Base-by-base conservation (phyloP, 2,113 vertebrate genomes). In the Calyptomena viridis region DNA sequence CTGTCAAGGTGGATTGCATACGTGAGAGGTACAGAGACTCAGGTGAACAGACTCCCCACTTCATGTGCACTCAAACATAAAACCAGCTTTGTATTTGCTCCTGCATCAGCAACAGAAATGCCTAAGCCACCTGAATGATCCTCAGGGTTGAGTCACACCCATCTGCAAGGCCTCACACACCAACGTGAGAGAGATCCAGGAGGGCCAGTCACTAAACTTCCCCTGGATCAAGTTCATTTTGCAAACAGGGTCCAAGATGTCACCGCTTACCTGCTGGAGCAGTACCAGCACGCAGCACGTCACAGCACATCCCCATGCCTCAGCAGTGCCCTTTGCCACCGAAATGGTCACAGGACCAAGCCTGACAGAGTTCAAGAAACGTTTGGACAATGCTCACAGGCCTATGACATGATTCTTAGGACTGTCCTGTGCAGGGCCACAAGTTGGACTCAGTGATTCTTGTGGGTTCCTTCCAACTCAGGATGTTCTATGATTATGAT, bases 231-330 rank as follows among this genome's bases (percentile, higher is more conserved):
- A 35, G 28, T 18, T 52, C 8, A 35, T 5, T 31, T 27, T 23
- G 39, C 31, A 35, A 33, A 76, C 4, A 5, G 4, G 35, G 6
- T 14, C 44, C 12, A 17, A 76, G 67, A 24, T 1, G 0, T 31
- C 12, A 50, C 40, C 9, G 2, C 14, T 47, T 0, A 0, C 20
- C 24, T 30, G 24, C 49, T 42, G 14, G 67, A 60, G 53, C 1
- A 4, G 60, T 18, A 31, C 42, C 55, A n/a, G n/a, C n/a, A n/a
- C n/a, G n/a, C 3, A 18, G 33, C 49, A 76, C 23, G 8, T 5
- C 84, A 18, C 17, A 20, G 47, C 46, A 64, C 22, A 28, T 2
- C 28, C 28, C 47, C 47, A 24, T 0, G 1, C n/a, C 64, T 37
- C 50, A 24, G n/a, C 59, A 28, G 9, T 0, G 6, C 59, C 16